phyloP scores from a whole-genome alignment of 2,113 vertebrate species.

The Crotalus tigris region DNA sequence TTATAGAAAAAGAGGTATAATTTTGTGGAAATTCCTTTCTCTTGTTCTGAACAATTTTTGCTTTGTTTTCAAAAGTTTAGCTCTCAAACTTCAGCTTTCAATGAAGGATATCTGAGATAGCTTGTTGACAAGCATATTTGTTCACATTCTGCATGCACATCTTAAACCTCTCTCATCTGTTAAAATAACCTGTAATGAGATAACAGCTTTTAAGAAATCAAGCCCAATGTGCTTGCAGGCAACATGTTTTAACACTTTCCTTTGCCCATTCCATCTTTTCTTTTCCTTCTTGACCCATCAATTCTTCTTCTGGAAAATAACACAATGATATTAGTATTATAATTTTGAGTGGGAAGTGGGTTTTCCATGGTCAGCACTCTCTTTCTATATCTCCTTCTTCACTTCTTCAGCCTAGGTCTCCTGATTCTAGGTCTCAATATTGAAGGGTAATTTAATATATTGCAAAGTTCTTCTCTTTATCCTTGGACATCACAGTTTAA shows the following conservation, averaged over 20 bases:
- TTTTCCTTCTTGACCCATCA: background rate
- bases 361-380: background rate
- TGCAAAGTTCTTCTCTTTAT: background rate
- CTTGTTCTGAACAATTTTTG: background rate
- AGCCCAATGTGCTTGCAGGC: background rate
- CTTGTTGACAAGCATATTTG: background rate
- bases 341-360: background rate
- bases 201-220: background rate
- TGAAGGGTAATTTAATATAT: background rate
- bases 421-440: background rate
- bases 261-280: background rate
- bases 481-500: background rate
- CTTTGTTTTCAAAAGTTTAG: background rate
- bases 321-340: background rate
- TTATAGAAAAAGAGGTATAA: background rate
- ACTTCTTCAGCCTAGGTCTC: background rate
- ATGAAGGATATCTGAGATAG: background rate
- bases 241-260: background rate
- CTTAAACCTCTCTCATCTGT: background rate
- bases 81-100: background rate
- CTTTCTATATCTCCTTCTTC: background rate
- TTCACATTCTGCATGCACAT: background rate
- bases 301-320: background rate
- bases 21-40: background rate
- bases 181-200: constrained; percentile 6